Evolutionary conservation across 1,140 invertebrate genomes (phyloP), one percentile per base, ranked within the genome.

Genomic region (Pectinophora gossypiella): DNA sequence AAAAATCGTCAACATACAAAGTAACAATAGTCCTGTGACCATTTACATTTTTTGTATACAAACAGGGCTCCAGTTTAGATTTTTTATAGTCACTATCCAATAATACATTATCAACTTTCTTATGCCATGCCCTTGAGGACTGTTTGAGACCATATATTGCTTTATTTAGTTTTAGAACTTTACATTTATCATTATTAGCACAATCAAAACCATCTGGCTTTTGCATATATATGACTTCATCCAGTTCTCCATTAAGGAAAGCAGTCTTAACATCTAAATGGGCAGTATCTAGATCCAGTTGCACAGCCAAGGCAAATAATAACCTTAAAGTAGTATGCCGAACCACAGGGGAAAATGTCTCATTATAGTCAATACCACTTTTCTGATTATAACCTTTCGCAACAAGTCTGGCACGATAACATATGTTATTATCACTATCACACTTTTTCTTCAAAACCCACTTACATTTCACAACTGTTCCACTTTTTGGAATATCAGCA

Each of bases 1-100:
- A 65, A 35, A 74, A 62, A 68, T 83, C 76, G 64, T 78, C 74
- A 1, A 82, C 78, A 72, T 72, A 78, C 3, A 78, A 20, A 49
- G 70, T 59, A 4, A 81, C 55, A 46, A 64, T 71, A 18, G 64
- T 64, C 32, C 53, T 61, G 38, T 22, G 27, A 13, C 59, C 43
- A 18, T 64, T 48, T 49, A 65, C 47, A 46, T 43, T 59, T 47
- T 76, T 71, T 38, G 49, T 36, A 65, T 59, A 81, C 21, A 79
- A 47, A 65, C 64, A 83, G 43, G 61, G 55, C 21, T 85, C 76
- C 49, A 55, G 48, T 59, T 69, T 64, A 20, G 68, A 76, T 49
- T 58, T 68, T 21, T 56, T 51, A 48, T 71, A 78, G 38, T 56
- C 59, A 59, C 66, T 54, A 36, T 19, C 19, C 19, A 43, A 12